Evolutionary conservation across 2,797 vertebrate species (phyloP).

Genomic region (Smutsia temminckii): DNA sequence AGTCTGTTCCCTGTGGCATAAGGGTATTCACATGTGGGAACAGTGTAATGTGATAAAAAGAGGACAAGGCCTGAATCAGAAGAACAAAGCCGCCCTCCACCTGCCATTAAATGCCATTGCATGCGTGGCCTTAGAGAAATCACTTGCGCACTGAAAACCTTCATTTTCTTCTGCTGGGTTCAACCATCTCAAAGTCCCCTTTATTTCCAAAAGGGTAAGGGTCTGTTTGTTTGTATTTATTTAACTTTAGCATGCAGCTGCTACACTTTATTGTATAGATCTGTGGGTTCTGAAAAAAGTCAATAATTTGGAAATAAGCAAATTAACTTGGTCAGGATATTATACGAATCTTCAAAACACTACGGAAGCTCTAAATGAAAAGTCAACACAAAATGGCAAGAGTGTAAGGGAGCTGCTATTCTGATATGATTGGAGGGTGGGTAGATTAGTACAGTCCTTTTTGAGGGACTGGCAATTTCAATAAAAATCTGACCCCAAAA

Average conservation of each 20-base stretch:
- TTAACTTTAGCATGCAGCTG: background rate
- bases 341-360: background rate
- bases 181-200: background rate
- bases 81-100: background rate
- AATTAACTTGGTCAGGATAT: background rate
- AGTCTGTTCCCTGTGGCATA: background rate
- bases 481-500: slow-evolving; percentile 9
- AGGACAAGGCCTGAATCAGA: background rate
- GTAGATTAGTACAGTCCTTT: background rate
- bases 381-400: background rate
- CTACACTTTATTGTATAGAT: background rate
- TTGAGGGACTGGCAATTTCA: background rate
- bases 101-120: background rate
- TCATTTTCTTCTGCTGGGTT: background rate
- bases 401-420: background rate
- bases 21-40: background rate
- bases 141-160: background rate
- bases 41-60: background rate
- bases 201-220: background rate
- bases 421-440: background rate
- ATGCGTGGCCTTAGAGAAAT: background rate
- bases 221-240: background rate
- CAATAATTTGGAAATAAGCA: background rate
- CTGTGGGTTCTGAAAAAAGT: background rate
- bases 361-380: background rate